Evolutionary conservation across 2,888 invertebrate genomes (phyloP).

Genomic region (Eristalis arbustorum): DNA sequence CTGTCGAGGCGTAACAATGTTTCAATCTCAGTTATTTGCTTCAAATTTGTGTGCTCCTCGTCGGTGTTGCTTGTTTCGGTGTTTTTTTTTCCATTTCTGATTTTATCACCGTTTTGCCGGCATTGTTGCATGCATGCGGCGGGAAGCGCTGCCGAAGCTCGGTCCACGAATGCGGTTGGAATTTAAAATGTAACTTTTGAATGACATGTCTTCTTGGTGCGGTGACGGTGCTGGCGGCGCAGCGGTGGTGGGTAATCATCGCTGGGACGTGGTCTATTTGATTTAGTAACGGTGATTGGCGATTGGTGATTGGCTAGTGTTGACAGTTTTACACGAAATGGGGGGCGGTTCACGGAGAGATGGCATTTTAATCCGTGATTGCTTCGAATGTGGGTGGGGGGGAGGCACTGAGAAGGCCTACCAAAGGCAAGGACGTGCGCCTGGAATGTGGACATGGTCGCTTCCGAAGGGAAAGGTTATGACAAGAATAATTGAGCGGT

Average conservation of each 20-base stretch:
- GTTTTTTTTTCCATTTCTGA: background rate
- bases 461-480: background rate
- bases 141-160: background rate
- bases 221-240: background rate
- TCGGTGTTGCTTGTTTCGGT: background rate
- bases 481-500: background rate
- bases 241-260: background rate
- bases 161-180: background rate
- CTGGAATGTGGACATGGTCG: background rate
- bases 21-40: background rate
- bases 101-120: background rate
- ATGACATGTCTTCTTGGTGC: background rate
- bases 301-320: background rate
- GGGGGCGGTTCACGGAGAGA: background rate
- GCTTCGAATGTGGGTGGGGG: background rate
- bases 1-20: conserved; percentile 7
- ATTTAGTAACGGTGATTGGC: background rate
- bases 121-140: background rate
- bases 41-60: background rate
- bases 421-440: background rate
- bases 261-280: background rate
- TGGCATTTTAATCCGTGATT: background rate
- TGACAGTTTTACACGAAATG: background rate
- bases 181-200: background rate
- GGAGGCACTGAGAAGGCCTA: background rate